These are phyloP conservation scores for Macrosiphum euphorbiae DNA, from an alignment of 2,888 invertebrate species.

Conservation along the genomic window DNA sequence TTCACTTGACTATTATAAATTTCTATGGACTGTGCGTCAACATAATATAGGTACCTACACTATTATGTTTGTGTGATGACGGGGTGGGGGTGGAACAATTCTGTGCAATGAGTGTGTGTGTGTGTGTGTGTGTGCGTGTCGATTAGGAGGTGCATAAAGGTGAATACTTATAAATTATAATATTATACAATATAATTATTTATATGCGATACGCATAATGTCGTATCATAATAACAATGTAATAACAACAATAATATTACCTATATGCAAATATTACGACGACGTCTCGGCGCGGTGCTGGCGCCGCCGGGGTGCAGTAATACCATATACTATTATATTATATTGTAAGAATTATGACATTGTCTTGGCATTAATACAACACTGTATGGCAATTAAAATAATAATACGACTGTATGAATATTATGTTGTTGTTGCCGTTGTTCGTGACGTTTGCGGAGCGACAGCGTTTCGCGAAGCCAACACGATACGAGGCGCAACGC, in stretches of 20 bases:
- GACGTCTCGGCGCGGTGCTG: not conserved
- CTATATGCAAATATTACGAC: not conserved
- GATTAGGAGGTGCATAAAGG: not conserved
- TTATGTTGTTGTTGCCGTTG: not conserved
- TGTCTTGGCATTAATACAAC: not conserved
- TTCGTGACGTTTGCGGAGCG: not conserved
- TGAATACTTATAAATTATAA: not conserved
- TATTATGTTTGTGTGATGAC: not conserved
- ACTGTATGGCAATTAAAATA: too few species aligned
- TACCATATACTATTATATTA: not conserved
- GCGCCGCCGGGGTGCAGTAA: not conserved
- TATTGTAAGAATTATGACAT: not conserved
- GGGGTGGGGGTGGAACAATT: not conserved
- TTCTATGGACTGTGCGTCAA: not conserved
- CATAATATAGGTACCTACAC: not conserved
- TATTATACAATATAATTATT: not conserved
- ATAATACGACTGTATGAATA: not conserved
- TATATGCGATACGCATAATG: not conserved
- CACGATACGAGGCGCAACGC: slow-evolving; percentile 33
- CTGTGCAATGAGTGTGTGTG: not conserved
- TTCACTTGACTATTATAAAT: not conserved
- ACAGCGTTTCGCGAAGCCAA: not conserved
- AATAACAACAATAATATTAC: slow-evolving; percentile 8
- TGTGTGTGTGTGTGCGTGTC: not conserved
- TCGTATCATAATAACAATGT: not conserved